Base-by-base conservation (phyloP, 2,797 vertebrate species). In the Martes flavigula region DNA sequence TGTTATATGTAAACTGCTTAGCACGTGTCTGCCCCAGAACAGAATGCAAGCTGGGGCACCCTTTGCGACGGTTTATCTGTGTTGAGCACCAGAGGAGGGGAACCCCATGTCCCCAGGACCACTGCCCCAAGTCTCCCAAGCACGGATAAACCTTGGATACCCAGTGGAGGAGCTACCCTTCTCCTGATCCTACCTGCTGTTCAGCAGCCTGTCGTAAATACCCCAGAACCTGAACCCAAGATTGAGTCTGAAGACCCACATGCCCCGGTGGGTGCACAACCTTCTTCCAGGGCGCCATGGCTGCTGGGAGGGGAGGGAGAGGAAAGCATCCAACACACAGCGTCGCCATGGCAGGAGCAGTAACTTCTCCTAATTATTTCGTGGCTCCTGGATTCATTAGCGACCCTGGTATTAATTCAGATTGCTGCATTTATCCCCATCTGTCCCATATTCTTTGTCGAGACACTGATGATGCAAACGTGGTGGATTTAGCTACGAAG, bases 381-480 rank as follows among this genome's bases (percentile, higher is more conserved):
- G 94, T 40, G 0, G 93, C 62, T 98, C 84, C 73, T 7, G 46
- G 75, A 62, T 97, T 97, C 96, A 97, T 97, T 96, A 97, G 97
- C 68, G 60, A 96, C 96, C 97, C 84, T 1, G 1, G 94, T 88
- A 96, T 97, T 97, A 97, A 93, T 46, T 72, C 73, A 1, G 70
- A 98, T 95, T 0, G 1, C 77, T 82, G 20, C 30, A 60, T 89
- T 96, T 96, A 91, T 97, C 96, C 97, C 97, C 94, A 94, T 97
- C 96, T 90, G 96, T 87, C 96, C 96, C 95, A 72, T 87, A 92
- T 94, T 98, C 82, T 81, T 98, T 97, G 90, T 88, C 32, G 68
- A 95, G 96, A 97, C 94, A 78, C 91, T 54, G 91, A 73, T 15
- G 83, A 83, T 30, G 46, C n/a, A 54, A 77, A 96, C 3, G 32